Percentiles rank a stretch among this genome's conserved stretches.
phyloP scores from a whole-genome alignment of 1,140 invertebrate genomes.

The Spodoptera litura region DNA sequence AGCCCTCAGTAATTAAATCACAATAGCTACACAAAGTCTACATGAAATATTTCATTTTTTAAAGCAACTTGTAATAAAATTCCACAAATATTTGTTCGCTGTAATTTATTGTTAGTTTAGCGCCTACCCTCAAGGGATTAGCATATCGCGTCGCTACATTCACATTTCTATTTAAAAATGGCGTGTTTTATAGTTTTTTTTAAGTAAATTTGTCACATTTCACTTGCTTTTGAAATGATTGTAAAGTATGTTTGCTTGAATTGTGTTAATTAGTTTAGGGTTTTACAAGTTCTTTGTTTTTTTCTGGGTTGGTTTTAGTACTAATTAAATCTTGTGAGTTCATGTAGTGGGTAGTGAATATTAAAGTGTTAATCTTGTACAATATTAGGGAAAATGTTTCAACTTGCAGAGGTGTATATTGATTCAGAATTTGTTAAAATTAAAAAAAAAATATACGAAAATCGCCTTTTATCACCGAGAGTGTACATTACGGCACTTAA shows the following conservation, averaged over 20 bases:
- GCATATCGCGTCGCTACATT: conserved; percentile 41
- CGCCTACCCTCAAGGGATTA: conserved; percentile 33
- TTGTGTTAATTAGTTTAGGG: background rate
- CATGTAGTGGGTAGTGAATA: no score
- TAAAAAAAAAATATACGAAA: no score
- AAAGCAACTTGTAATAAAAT: conserved; percentile 1
- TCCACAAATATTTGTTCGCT: conserved; percentile 18
- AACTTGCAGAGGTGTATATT: no score
- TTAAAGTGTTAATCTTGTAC: no score
- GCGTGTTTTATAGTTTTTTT: conserved; percentile 31
- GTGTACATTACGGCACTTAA: no score
- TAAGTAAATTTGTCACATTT: conserved; percentile 34
- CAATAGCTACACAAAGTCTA: background rate
- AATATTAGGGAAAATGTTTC: no score
- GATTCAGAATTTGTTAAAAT: no score
- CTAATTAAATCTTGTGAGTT: background rate
- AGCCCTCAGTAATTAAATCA: background rate
- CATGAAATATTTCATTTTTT: conserved; percentile 5
- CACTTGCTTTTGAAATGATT: conserved; percentile 11
- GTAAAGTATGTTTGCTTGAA: conserved; percentile 1
- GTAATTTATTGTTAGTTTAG: conserved; percentile 33
- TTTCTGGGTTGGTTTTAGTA: background rate
- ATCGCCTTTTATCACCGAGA: no score
- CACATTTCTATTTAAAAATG: conserved; percentile 37
- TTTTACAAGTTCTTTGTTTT: background rate